Conservation (phyloP, 2,888 invertebrate species). For the Pantelozetes paolii region DNA sequence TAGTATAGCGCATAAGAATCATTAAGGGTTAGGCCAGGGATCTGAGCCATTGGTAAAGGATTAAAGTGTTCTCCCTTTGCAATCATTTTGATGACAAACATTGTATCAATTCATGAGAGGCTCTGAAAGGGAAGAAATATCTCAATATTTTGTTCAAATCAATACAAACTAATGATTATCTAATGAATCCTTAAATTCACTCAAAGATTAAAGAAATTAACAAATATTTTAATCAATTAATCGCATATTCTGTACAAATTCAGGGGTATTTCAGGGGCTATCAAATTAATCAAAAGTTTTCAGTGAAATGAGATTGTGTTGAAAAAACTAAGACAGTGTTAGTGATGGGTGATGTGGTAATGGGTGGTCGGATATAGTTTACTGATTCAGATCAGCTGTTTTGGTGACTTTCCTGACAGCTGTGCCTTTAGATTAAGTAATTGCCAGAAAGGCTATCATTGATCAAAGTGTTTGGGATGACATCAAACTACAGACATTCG, state of each 20-base stretch:
- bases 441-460: constrained; percentile 13
- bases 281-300: no score
- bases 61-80: constrained; percentile 30
- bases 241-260: background rate
- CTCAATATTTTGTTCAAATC: background rate
- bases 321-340: no score
- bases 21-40: constrained; percentile 31
- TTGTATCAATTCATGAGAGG: constrained; percentile 19
- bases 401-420: constrained; percentile 1
- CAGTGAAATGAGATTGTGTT: no score
- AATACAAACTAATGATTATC: background rate
- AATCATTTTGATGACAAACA: constrained; percentile 37
- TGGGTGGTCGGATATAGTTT: background rate
- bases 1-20: background rate
- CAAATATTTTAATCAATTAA: background rate
- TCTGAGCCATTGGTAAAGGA: constrained; percentile 18
- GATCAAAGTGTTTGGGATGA: constrained; percentile 26
- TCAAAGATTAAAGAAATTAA: background rate
- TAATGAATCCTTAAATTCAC: background rate
- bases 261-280: no score
- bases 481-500: background rate
- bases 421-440: constrained; percentile 22
- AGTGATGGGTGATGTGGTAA: no score
- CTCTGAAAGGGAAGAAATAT: background rate
- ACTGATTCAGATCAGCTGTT: background rate